These are phyloP conservation scores for Nephotettix cincticeps DNA, from an alignment of 1,140 invertebrate species.

Conservation along the genomic window DNA sequence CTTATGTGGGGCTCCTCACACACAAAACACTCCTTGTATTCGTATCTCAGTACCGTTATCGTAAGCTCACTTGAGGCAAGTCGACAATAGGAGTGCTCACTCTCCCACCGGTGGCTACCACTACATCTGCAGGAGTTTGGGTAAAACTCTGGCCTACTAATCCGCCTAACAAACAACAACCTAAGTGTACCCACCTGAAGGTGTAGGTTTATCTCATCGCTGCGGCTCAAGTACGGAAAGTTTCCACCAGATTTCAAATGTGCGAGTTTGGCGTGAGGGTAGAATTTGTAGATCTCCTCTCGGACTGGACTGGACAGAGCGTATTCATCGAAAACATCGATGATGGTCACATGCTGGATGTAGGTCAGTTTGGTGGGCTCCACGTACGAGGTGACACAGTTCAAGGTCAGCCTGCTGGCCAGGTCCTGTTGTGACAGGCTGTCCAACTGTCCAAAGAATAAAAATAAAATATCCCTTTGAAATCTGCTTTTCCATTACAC, in stretches of 20 bases:
- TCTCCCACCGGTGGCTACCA: too few species aligned
- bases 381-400: conserved; percentile 79
- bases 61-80: too few species aligned
- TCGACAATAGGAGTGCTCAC: too few species aligned
- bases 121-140: too few species aligned
- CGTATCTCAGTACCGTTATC: too few species aligned
- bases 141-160: too few species aligned
- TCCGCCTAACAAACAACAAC: too few species aligned
- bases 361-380: conserved; percentile 70
- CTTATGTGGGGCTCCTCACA: too few species aligned
- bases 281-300: conserved; percentile 85
- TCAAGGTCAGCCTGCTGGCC: conserved; percentile 83
- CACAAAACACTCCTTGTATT: too few species aligned
- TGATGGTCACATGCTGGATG: conserved; percentile 70
- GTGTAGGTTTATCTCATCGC: conserved; percentile 88
- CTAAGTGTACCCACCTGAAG: conserved; percentile 64
- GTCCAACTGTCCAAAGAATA: conserved; percentile 64
- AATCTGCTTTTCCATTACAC: too few species aligned
- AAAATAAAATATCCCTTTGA: too few species aligned
- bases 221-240: conserved; percentile 87
- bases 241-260: conserved; percentile 88
- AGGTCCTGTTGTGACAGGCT: conserved; percentile 78
- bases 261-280: conserved; percentile 83
- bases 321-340: conserved; percentile 91
- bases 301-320: conserved; percentile 68